Conservation (phyloP, 2,888 invertebrate genomes). For the Nycteola revayana region DNA sequence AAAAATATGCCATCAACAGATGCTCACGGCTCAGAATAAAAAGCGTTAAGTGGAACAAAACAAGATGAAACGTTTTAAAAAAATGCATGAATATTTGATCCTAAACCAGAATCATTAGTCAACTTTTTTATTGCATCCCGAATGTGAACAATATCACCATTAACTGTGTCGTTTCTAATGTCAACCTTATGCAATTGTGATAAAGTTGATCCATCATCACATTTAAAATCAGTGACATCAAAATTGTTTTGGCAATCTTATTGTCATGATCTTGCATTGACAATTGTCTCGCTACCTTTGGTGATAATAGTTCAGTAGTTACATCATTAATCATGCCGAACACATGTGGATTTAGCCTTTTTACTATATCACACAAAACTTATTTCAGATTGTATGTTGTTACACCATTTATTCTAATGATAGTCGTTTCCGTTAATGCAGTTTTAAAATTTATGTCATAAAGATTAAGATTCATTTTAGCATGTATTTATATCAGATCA, state of each 20-base stretch:
- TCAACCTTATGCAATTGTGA: constrained; percentile 31
- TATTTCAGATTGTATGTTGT: constrained; percentile 67
- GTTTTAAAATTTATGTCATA: constrained; percentile 32
- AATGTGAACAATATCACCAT: constrained; percentile 8
- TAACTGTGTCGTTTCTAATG: neutral
- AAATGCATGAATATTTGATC: constrained; percentile 78
- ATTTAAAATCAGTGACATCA: constrained; percentile 3
- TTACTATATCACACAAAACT: constrained; percentile 65
- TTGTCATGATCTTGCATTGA: constrained; percentile 56
- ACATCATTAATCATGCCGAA: constrained; percentile 73
- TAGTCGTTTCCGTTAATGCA: constrained; percentile 29
- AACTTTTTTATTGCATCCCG: constrained; percentile 61
- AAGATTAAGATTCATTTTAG: constrained; percentile 36
- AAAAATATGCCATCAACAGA: constrained; percentile 68
- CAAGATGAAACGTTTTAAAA: constrained; percentile 54
- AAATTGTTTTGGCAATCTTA: constrained; percentile 32
- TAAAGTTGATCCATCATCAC: constrained; percentile 17
- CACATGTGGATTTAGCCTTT: constrained; percentile 69
- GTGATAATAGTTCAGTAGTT: constrained; percentile 70
- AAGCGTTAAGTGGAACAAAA: constrained; percentile 80
- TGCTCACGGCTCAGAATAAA: constrained; percentile 65
- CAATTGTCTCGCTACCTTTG: constrained; percentile 64
- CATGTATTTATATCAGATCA: constrained; percentile 41
- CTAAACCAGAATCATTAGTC: constrained; percentile 80
- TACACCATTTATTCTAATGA: constrained; percentile 58